Conservation (phyloP, 1,140 invertebrate genomes). For the Nomia melanderi region DNA sequence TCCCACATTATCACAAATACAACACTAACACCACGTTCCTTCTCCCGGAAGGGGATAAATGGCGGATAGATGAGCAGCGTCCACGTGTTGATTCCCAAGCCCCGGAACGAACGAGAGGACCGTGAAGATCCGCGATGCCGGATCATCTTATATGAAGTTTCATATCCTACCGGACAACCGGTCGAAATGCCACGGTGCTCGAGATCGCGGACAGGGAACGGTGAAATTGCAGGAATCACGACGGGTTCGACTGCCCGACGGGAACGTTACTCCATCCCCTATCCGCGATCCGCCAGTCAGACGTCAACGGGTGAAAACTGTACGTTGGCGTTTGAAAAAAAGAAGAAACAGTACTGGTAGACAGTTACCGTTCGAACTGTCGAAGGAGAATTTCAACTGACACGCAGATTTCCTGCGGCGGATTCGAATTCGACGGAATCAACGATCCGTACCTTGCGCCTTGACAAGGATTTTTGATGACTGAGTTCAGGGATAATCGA, state of each 20-base stretch:
- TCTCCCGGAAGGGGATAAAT: background rate
- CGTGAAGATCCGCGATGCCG: conserved; percentile 12
- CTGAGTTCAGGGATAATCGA: no score
- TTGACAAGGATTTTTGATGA: no score
- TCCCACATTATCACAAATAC: no score
- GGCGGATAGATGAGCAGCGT: background rate
- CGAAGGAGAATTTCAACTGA: conserved; percentile 21
- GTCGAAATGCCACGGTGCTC: conserved; percentile 37
- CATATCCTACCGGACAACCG: conserved; percentile 50
- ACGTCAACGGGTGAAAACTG: conserved; percentile 34
- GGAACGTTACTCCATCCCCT: conserved; percentile 34
- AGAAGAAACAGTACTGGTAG: no score
- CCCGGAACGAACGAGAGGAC: background rate
- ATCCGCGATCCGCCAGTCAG: conserved; percentile 59
- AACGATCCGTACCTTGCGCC: no score
- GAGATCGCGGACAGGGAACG: conserved; percentile 6
- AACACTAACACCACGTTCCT: no score
- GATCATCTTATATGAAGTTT: conserved; percentile 68
- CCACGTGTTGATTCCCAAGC: conserved; percentile 40
- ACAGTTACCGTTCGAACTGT: conserved; percentile 8
- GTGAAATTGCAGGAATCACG: conserved; percentile 69
- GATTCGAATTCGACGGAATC: no score
- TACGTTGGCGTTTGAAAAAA: background rate
- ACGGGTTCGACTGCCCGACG: conserved; percentile 52
- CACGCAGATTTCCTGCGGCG: background rate